Conservation (phyloP, 2,113 vertebrate species). For the Oceanodroma tethys region DNA sequence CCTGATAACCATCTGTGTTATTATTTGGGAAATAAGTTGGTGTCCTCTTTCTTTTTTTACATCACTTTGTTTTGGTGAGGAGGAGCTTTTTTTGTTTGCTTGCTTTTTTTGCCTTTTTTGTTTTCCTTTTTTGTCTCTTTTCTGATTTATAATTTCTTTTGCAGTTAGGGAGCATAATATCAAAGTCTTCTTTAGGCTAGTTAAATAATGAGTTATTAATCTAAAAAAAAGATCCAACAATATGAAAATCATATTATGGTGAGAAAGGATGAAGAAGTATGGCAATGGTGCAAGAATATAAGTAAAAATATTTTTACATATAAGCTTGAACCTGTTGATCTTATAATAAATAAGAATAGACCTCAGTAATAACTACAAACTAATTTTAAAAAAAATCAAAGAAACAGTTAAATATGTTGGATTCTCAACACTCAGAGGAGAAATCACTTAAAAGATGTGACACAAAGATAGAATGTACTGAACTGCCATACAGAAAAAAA, state of each 20-base stretch:
- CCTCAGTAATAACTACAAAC: neutral
- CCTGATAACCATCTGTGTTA: neutral
- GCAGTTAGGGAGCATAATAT: neutral
- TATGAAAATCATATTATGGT: neutral
- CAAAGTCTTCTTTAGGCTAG: neutral
- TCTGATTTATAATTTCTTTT: neutral
- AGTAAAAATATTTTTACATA: neutral
- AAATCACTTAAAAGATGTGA: neutral
- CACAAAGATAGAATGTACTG: neutral
- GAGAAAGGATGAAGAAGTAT: neutral
- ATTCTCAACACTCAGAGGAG: neutral
- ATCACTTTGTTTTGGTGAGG: neutral
- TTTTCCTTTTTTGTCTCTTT: neutral
- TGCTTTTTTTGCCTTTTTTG: accelerated
- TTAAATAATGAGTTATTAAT: neutral
- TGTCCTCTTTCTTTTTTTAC: neutral
- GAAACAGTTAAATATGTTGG: neutral
- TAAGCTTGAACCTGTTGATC: neutral
- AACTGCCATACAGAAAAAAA: neutral
- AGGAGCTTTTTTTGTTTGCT: accelerated
- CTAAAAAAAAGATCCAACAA: neutral
- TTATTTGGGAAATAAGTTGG: neutral
- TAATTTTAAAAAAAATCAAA: neutral
- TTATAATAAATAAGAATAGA: neutral
- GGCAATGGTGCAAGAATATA: neutral